Evolutionary conservation across 1,140 invertebrate species (phyloP), one percentile per base, ranked within the genome.

Genomic region (Ceratina japonica): DNA sequence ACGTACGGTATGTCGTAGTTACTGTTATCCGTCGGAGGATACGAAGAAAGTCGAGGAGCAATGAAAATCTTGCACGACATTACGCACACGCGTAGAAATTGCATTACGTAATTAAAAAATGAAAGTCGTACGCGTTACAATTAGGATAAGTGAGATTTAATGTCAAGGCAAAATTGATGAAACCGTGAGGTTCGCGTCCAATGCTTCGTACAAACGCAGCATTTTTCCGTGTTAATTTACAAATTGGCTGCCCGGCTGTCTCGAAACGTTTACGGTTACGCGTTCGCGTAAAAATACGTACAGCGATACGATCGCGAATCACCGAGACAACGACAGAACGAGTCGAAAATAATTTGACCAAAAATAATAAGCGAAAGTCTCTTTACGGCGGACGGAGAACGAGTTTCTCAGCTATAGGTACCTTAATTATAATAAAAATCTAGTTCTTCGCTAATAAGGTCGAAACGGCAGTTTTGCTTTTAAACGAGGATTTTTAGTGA

Each of bases 401-500:
- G 27, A 52, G 22, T 69, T 16, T 16, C 15, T 18, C 3, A 56
- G 13, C 54, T 18, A n/a, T n/a, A 13, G 54, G 16, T 56, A 20
- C 31, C 62, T 73, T 37, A 20, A 44, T 31, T 68, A 49, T 76
- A 68, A 82, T 69, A 69, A 69, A 80, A 52, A 62, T 79, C 72
- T 31, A 18, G n/a, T 62, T 76, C 20, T 24, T 31, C 31, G 27
- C 69, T 81, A 63, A 59, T 22, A 22, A 8, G 37, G 58, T 59
- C 52, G 18, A 75, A 44, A 61, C 15, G 37, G n/a, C 44, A 64
- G 20, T 51, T 80, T 56, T 8, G 16, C 8, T 24, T 44, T 77
- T 81, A 18, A 81, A 83, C 62, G 56, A 77, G 51, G 13, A 63
- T 68, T 77, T 82, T 81, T 22, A 76, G 70, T 52, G 44, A 31